Percentiles rank a stretch among this genome's conserved stretches.
Evolutionary conservation across 2,797 vertebrate genomes (phyloP).

Genomic region (Pangasius sanitwongsei): DNA sequence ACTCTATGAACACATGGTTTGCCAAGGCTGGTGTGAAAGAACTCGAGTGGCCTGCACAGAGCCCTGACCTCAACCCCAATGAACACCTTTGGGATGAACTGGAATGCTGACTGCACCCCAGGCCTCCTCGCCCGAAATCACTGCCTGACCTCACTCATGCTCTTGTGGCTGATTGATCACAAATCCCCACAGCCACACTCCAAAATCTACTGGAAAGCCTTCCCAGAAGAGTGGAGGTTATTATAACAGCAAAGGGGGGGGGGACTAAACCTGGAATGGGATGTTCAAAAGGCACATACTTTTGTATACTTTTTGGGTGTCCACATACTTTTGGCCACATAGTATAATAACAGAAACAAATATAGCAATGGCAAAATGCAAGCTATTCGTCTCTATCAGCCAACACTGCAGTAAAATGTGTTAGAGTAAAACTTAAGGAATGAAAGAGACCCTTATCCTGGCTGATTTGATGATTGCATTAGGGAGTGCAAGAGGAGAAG

Average conservation of each 20-base stretch:
- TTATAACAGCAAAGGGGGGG: not conserved
- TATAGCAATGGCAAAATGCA: not conserved
- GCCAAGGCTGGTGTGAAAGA: not conserved
- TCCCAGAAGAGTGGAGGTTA: not conserved
- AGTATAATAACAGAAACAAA: not conserved
- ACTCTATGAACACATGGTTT: not conserved
- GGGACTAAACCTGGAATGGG: not conserved
- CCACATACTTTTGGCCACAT: not conserved
- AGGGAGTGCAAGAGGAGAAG: not conserved
- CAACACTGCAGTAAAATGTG: not conserved
- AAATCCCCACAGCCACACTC: not conserved
- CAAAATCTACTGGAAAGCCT: not conserved
- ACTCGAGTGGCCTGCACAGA: not conserved
- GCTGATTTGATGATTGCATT: constrained; percentile 40
- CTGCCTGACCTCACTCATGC: not conserved
- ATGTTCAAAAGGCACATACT: not conserved
- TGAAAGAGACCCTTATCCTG: constrained; percentile 35
- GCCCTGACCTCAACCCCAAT: not conserved
- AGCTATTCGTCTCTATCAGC: not conserved
- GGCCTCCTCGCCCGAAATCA: not conserved
- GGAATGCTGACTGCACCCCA: not conserved
- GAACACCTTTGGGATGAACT: not conserved
- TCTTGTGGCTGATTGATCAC: not conserved
- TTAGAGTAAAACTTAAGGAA: not conserved
- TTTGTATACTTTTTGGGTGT: not conserved